Evolutionary conservation across 2,797 vertebrate genomes (phyloP), one percentile per base, ranked within the genome.

Genomic region (Buceros bicornis): DNA sequence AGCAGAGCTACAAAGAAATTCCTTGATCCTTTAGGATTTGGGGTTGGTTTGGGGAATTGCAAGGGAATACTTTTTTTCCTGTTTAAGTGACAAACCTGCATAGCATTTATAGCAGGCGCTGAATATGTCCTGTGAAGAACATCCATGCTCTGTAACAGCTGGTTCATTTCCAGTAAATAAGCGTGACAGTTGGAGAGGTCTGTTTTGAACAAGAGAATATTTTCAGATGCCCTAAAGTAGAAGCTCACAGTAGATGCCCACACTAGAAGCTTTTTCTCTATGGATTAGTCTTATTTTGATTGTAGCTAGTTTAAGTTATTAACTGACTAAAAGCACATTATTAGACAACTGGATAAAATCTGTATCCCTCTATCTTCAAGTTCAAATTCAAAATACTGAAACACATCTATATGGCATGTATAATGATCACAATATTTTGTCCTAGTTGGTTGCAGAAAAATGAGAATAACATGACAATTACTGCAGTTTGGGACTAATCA

Each of bases 101-200:
- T 98, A 73, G 99, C 99, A 45, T 99, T 99, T 98, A 99, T 99
- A 40, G 99, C 99, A 6, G 99, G 99, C 0, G 99, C 99, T 4
- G 99, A 99, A n/a, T 99, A 99, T 0, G 99, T 99, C 57, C 99
- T 98, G 85, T 99, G 99, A 81, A 99, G 98, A 95, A 99, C 98
- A 82, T 99, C 99, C 99, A 99, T 99, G 90, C 98, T 99, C 95
- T 99, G 98, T 42, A 99, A 98, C 82, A 99, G 98, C 93, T 99
- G 99, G 96, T 97, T 99, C 97, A 99, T 99, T 87, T 99, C 99
- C 96, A 99, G 94, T 95, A 99, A 98, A 95, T 98, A 98, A 35
- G 98, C 91, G 29, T 99, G 99, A 97, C 99, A 99, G 69, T 98
- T 98, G 2, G 98, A 99, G 80, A 99, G 96, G 87, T 99, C 99